phyloP scores from a whole-genome alignment of 1,140 invertebrate genomes.

The Acyrthosiphon pisum region DNA sequence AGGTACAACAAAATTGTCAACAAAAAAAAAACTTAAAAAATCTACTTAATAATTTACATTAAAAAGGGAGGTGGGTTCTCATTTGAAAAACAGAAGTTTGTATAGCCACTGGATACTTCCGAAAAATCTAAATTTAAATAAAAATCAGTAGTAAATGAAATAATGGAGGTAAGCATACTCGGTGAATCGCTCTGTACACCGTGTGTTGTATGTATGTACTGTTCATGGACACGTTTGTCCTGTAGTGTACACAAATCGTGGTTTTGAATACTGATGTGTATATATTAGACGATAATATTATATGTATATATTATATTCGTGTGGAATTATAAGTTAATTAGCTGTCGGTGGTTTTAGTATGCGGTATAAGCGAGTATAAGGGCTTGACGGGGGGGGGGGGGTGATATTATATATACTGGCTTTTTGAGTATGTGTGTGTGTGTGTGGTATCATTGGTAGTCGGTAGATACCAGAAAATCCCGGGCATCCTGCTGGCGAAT shows the following conservation, averaged over 20 bases:
- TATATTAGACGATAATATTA: constrained; percentile 41
- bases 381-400: background rate
- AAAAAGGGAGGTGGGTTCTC: background rate
- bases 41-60: background rate
- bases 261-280: constrained; percentile 50
- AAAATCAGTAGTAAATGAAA: background rate
- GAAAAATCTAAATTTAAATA: background rate
- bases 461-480: background rate
- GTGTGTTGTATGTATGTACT: background rate
- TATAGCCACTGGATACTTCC: background rate
- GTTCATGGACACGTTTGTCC: background rate
- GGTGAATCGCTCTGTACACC: background rate
- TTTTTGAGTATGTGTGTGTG: too few species aligned
- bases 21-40: too few species aligned
- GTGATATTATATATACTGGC: background rate
- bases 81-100: background rate
- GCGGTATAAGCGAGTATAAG: constrained; percentile 11
- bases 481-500: background rate
- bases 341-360: constrained; percentile 36
- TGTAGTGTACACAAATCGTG: background rate
- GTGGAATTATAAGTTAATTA: constrained; percentile 52
- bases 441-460: background rate
- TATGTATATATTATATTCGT: background rate
- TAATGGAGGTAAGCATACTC: background rate
- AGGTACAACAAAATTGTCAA: too few species aligned